Conservation (phyloP, 2,797 vertebrate species). For the Mico argentatus region DNA sequence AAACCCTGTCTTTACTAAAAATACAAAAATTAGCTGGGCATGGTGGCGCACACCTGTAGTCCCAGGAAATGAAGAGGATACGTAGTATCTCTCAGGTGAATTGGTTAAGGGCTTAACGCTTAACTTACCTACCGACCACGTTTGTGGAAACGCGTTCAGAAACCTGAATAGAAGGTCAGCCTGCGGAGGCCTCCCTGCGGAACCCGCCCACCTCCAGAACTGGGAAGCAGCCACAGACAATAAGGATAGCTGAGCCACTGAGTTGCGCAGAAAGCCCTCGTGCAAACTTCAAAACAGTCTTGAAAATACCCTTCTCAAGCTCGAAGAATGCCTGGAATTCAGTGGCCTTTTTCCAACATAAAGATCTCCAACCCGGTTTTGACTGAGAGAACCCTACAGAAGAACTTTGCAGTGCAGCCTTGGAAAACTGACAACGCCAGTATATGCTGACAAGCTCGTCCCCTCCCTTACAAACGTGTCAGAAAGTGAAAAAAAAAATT, state of each 20-base stretch:
- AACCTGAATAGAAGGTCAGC: neutral
- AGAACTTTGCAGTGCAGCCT: neutral
- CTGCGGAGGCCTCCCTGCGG: neutral
- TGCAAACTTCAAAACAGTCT: neutral
- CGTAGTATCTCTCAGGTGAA: neutral
- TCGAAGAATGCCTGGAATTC: constrained; percentile 81
- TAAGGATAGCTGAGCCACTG: neutral
- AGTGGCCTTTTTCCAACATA: constrained; percentile 71
- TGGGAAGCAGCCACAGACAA: neutral
- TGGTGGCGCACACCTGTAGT: too few relatives aligned
- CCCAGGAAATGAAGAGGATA: neutral
- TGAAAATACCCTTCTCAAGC: constrained; percentile 59
- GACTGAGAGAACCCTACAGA: neutral
- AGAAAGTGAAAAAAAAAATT: neutral
- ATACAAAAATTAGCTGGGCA: too few relatives aligned
- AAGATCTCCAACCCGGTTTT: constrained; percentile 51
- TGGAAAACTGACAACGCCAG: neutral
- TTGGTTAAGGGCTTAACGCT: neutral
- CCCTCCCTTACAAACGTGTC: neutral
- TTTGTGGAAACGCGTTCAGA: neutral
- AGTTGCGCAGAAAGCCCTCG: neutral
- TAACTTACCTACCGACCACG: neutral
- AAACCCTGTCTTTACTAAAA: too few relatives aligned
- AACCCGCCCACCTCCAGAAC: neutral
- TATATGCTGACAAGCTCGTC: neutral